Base-by-base conservation (phyloP, 2,113 vertebrate genomes). In the rat (Rattus norvegicus) region DNA sequence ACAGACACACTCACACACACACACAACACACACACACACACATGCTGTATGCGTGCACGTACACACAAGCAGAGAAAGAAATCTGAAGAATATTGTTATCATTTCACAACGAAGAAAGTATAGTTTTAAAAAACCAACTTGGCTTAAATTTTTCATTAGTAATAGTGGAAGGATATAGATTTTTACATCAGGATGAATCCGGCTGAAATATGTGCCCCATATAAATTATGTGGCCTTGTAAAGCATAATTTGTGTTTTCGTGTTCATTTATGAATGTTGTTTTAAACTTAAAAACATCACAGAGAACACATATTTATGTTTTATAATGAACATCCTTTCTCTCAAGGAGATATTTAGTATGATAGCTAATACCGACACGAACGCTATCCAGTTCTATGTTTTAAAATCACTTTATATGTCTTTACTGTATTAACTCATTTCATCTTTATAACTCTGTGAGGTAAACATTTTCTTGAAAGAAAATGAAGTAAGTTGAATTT, bases 401-500 rank as follows among this genome's bases (percentile, higher is more conserved):
- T 63, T 69, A 83, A 39, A 69, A 69, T 47, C 30, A 54, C 2
- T 30, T 79, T 70, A 92, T 52, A 54, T 80, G 10, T 9, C 4
- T 65, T 47, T 75, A 76, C 36, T 81, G 20, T 77, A 39, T 69
- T 91, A 93, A 49, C 59, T 90, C 19, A 69, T 84, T 95, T 81
- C 10, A 83, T 91, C 36, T 91, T 93, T 92, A 80, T 65, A 88
- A 69, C 7, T 54, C 33, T 49, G 28, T 36, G n/a, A 90, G 26
- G 33, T 52, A 95, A 93, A 77, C 39, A 89, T 14, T 65, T 47
- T 30, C 80, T 39, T 49, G 65, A 95, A 67, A 91, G 54, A 87
- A 69, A 83, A 94, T 92, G 28, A 67, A 89, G 70, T 84, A 52
- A 65, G 56, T 73, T 89, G 13, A 75, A 80, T 96, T 95, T 84